Evolutionary conservation across 2,888 invertebrate species (phyloP), one percentile per base, ranked within the genome.

Genomic region (Fabriciana adippe): DNA sequence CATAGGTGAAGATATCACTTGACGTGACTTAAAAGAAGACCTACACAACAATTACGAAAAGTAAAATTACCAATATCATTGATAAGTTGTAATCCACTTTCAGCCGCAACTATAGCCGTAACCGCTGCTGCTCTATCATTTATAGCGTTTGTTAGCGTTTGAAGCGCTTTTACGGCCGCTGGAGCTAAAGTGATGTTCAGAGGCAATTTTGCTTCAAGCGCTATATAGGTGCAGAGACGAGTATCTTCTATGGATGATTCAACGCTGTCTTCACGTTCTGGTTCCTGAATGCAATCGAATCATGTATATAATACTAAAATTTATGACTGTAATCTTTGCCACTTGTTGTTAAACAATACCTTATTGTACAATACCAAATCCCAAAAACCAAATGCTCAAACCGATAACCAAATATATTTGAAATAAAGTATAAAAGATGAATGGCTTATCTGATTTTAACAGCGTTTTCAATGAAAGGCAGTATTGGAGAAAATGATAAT

Each of bases 141-240:
- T 69, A 83, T 78, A 6, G 87, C 87, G 0, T 76, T 77, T 0
- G 80, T 74, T 54, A 89, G 76, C 45, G 87, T 82, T 11, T 93
- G 89, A 55, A 95, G 77, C 5, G 94, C 93, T 64, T 94, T 90
- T 6, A 96, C 93, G 89, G 94, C 78, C 87, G 94, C 72, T 3
- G 96, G 95, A 0, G 96, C 96, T 41, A 97, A 79, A 0, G 96
- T 96, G 2, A 96, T 76, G 75, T 95, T 94, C 4, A 97, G 87
- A 55, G 93, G 88, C 71, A 96, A 95, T 61, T 94, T 93, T 0
- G 96, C 94, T 72, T 95, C 95, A 4, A 97, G 78, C 62, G 96
- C 89, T 8, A 97, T 78, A 82, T 96, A 96, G 0, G 94, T 94
- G 57, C 96, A 95, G 56, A 87, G 75, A 13, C 87, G 86, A 66